Base-by-base conservation (phyloP, 2,113 vertebrate genomes). In the Megaceryle maxima region DNA sequence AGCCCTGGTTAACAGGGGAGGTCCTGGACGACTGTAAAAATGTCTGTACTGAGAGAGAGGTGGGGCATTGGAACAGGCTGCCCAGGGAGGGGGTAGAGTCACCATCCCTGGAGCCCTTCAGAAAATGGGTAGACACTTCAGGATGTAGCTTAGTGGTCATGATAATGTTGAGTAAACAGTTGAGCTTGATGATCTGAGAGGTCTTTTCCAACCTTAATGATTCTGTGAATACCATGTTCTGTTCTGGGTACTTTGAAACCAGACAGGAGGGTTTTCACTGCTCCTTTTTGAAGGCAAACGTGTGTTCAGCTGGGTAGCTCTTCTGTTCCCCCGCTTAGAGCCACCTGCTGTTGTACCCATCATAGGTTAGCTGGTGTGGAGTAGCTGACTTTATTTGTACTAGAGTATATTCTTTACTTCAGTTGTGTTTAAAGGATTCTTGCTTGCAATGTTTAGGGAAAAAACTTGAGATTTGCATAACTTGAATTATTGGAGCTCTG, bases 211-310 rank as follows among this genome's bases (percentile, higher is more conserved):
- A 50, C 22, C 48, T 24, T 50, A 24, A 24, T 50, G 48, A 50
- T 24, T 50, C 48, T 50, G 12, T 50, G 25, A n/a, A 28, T 63
- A 43, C 7, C 22, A 5, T 53, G 13, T 82, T 67, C 64, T n/a
- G 50, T 37, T 76, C 37, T 86, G 55, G 24, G 20, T 57, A 16
- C 14, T 92, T 60, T 67, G 37, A 84, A 73, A 59, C 35, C 29
- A 12, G 39, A n/a, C 13, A 7, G 0, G 0, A 63, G 22, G 8
- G 24, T 1, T 87, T 91, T 70, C 0, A 2, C 82, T 57, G 16
- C 20, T 78, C 33, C 24, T 87, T 74, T 86, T 64, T 7, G 1
- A 25, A 91, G 25, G 53, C 31, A 48, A 67, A 31, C 1, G 1
- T 44, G 11, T 37, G 11, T 73, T 86, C 11, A 26, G 10, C 83